phyloP scores from a whole-genome alignment of 1,140 invertebrate species.

The Orius insidiosus region DNA sequence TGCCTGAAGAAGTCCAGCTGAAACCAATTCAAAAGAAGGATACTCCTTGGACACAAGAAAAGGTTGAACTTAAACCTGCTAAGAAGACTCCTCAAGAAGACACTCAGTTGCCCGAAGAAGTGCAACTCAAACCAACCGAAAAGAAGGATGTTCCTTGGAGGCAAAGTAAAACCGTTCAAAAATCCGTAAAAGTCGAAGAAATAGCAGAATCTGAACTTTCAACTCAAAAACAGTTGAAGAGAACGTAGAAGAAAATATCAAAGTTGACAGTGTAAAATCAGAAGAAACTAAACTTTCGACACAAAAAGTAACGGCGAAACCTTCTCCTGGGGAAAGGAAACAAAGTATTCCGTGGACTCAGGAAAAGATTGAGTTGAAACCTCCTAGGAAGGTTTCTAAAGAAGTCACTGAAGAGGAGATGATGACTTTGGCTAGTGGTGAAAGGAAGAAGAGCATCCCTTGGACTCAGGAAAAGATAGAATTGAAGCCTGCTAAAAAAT shows the following conservation, averaged over 20 bases:
- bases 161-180: constrained; percentile 25
- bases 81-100: constrained; percentile 6
- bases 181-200: not conserved
- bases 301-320: too few species aligned
- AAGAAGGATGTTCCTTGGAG: constrained; percentile 24
- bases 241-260: not conserved
- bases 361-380: constrained; percentile 24
- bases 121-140: constrained; percentile 5
- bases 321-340: constrained; percentile 23
- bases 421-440: too few species aligned
- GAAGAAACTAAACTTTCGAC: too few species aligned
- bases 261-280: too few species aligned
- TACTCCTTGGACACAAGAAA: too few species aligned
- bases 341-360: constrained; percentile 24
- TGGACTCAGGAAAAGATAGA: constrained; percentile 31
- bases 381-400: constrained; percentile 21
- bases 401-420: constrained; percentile 18
- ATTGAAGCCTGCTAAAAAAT: constrained; percentile 28
- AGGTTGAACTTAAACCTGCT: too few species aligned
- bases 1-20: too few species aligned
- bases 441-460: constrained; percentile 21
- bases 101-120: not conserved
- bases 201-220: too few species aligned
- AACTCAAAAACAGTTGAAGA: constrained; percentile 8
- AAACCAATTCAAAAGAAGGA: too few species aligned